A percentile compares a stretch with the other conserved stretches of the same genome.
Evolutionary conservation across 2,797 vertebrate species (phyloP).

Genomic region (Siniperca obscura): DNA sequence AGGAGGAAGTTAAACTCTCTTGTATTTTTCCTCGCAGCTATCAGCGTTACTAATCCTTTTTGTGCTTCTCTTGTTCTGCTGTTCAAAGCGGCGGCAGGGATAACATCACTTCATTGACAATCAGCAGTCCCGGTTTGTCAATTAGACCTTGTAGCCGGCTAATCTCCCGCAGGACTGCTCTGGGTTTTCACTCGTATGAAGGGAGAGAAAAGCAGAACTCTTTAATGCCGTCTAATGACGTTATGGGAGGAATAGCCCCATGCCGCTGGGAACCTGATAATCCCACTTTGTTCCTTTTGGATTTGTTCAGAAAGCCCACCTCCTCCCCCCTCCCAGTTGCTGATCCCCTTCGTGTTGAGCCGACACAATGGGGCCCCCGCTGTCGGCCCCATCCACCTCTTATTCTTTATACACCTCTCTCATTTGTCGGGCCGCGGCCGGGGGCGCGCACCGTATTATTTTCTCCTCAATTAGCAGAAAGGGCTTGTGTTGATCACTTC

Average conservation of each 20-base stretch:
- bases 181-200: constrained; percentile 66
- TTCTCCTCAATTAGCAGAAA: constrained; percentile 81
- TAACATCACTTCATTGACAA: constrained; percentile 75
- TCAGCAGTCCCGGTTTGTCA: constrained; percentile 72
- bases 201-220: constrained; percentile 73
- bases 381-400: constrained; percentile 71
- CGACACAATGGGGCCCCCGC: constrained; percentile 79
- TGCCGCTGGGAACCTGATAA: constrained; percentile 88
- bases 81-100: constrained; percentile 74
- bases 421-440: constrained; percentile 71
- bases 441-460: constrained; percentile 72
- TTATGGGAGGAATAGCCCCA: constrained; percentile 84
- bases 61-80: constrained; percentile 64
- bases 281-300: constrained; percentile 83
- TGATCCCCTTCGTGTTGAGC: constrained; percentile 75
- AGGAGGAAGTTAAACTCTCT: constrained; percentile 65
- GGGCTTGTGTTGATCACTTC: constrained; percentile 80
- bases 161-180: constrained; percentile 73
- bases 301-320: constrained; percentile 71
- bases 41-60: constrained; percentile 79
- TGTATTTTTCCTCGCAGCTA: constrained; percentile 46
- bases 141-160: constrained; percentile 76
- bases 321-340: constrained; percentile 61
- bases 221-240: constrained; percentile 86
- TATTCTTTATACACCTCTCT: constrained; percentile 77